These are phyloP conservation scores for Buteo buteo DNA, from an alignment of 2,113 vertebrate species.

Conservation along the genomic window DNA sequence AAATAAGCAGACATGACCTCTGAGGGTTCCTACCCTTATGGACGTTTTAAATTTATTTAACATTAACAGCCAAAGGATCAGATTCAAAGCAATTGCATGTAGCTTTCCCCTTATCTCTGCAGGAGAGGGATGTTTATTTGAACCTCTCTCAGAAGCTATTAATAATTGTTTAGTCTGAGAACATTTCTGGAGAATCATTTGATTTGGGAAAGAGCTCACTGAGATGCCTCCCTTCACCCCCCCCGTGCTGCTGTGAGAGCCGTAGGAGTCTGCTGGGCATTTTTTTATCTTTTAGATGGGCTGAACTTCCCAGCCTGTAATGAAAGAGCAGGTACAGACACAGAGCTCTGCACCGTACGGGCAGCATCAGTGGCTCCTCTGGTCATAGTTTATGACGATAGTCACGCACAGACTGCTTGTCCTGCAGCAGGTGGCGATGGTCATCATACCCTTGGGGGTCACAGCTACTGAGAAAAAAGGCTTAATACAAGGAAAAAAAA, in stretches of 20 bases:
- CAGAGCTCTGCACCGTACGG: not conserved
- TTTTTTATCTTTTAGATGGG: not conserved
- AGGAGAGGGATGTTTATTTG: conserved; percentile 55
- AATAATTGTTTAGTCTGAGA: conserved; percentile 70
- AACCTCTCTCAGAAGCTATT: conserved; percentile 40
- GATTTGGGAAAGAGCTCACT: not conserved
- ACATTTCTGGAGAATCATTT: conserved; percentile 21
- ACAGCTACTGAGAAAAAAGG: not conserved
- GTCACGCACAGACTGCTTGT: fast-evolving
- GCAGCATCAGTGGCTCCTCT: not conserved
- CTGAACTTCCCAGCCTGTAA: not conserved
- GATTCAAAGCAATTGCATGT: conserved; percentile 5
- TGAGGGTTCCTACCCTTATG: not conserved
- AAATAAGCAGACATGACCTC: conserved; percentile 36
- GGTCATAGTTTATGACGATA: not conserved
- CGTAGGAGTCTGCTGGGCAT: fast-evolving
- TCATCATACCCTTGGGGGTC: not conserved
- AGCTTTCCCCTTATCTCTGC: conserved; percentile 46
- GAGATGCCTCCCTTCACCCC: not conserved
- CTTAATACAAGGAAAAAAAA: not conserved
- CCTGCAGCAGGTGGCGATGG: not conserved
- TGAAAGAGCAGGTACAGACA: not conserved
- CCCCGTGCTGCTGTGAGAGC: not conserved
- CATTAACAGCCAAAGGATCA: not conserved
- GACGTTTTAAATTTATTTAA: not conserved